A percentile compares a stretch with the other conserved stretches of the same genome.
These are phyloP conservation scores for Serilophus lunatus DNA, from an alignment of 2,113 vertebrate genomes.

Conservation along the genomic window DNA sequence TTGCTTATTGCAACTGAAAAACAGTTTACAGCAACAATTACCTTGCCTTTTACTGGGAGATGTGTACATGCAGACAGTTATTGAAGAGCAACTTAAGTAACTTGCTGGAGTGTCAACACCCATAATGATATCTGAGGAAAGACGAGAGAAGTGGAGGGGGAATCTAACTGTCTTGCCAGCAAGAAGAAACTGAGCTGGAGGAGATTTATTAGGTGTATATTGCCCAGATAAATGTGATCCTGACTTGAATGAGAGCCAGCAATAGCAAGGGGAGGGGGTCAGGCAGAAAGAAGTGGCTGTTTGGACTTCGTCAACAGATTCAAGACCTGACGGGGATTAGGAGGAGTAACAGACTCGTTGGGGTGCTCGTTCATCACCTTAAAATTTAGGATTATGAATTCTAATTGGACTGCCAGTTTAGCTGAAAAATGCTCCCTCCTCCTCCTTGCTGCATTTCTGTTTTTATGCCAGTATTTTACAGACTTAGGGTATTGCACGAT, in stretches of 20 bases:
- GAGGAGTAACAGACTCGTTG: constrained; percentile 19
- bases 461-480: neutral
- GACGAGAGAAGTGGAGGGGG: constrained; percentile 40
- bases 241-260: constrained; percentile 42
- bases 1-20: constrained; percentile 2
- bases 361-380: neutral
- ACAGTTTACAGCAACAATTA: neutral
- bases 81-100: constrained; percentile 46
- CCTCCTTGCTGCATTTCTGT: neutral
- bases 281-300: constrained; percentile 37
- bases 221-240: constrained; percentile 49
- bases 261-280: constrained; percentile 44
- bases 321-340: neutral
- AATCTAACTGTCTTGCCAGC: constrained; percentile 33
- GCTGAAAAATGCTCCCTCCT: neutral
- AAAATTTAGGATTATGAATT: constrained; percentile 12
- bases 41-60: neutral
- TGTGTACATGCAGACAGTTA: neutral
- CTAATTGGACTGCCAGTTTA: neutral
- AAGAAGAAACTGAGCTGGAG: constrained; percentile 17
- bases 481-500: neutral
- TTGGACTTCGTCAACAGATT: neutral
- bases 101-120: constrained; percentile 48
- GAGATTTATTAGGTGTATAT: constrained; percentile 52
- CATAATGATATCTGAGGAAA: constrained; percentile 50